These are phyloP conservation scores for Gouania willdenowi DNA, from an alignment of 2,797 vertebrate species.

Conservation along the genomic window DNA sequence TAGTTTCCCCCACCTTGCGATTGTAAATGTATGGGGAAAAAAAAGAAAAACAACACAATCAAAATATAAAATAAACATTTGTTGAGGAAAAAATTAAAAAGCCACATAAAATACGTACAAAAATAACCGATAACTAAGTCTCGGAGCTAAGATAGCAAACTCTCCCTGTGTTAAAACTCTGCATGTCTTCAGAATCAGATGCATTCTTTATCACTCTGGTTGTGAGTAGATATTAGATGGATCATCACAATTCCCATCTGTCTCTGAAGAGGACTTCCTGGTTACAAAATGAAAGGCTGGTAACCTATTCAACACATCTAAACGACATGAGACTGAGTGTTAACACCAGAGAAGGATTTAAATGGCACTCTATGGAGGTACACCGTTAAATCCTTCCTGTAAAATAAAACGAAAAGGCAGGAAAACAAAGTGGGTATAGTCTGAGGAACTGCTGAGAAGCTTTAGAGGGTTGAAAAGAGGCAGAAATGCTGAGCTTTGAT, in stretches of 20 bases:
- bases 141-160: constrained; percentile 18
- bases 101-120: no score
- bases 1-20: constrained; percentile 20
- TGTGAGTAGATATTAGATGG: constrained; percentile 19
- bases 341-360: constrained; percentile 64
- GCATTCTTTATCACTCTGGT: constrained; percentile 14
- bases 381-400: constrained; percentile 60
- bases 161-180: constrained; percentile 7
- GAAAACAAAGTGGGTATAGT: constrained; percentile 16
- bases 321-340: constrained; percentile 48
- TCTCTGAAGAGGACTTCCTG: constrained; percentile 7
- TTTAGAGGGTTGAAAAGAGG: constrained; percentile 43
- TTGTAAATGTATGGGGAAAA: constrained; percentile 23
- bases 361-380: constrained; percentile 56
- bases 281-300: constrained; percentile 29
- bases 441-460: constrained; percentile 20
- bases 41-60: constrained; percentile 15
- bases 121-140: constrained; percentile 12
- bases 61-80: constrained; percentile 34
- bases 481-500: constrained; percentile 8
- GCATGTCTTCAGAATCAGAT: constrained; percentile 2
- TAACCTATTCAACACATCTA: constrained; percentile 35
- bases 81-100: no score
- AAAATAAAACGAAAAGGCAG: constrained; percentile 41
- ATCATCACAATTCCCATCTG: background rate